These are phyloP conservation scores for Tachyglossus aculeatus DNA, from an alignment of 2,797 vertebrate species.

Conservation along the genomic window DNA sequence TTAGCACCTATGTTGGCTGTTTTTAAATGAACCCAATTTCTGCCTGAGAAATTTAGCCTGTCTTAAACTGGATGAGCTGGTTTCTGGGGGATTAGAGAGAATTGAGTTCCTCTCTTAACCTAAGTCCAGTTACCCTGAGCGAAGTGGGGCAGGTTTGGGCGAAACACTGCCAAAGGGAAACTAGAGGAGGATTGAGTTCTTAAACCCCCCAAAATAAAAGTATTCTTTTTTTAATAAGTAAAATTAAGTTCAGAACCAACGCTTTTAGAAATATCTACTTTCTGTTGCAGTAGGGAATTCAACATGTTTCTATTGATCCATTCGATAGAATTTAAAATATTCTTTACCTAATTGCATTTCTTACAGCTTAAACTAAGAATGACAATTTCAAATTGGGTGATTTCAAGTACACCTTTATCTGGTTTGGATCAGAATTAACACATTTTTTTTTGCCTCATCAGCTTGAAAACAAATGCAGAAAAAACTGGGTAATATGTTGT, in stretches of 20 bases:
- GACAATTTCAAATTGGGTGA: conserved; percentile 53
- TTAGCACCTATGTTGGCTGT: too few species aligned
- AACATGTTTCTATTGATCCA: conserved; percentile 46
- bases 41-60: too few species aligned
- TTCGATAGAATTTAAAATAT: conserved; percentile 47
- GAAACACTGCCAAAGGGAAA: neutral
- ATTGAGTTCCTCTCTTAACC: too few species aligned
- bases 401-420: conserved; percentile 52
- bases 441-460: conserved; percentile 47
- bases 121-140: too few species aligned
- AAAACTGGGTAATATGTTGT: conserved; percentile 26
- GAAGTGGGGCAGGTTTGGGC: too few species aligned
- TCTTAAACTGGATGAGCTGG: too few species aligned
- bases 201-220: neutral
- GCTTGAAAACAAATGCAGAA: conserved; percentile 28
- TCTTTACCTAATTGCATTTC: conserved; percentile 55
- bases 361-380: conserved; percentile 36
- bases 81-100: too few species aligned
- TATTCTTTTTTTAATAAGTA: neutral
- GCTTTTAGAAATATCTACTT: conserved; percentile 34
- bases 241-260: conserved; percentile 34
- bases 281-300: conserved; percentile 22
- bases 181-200: neutral
- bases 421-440: conserved; percentile 37
- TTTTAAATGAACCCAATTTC: too few species aligned